Evolutionary conservation across 2,113 vertebrate species (phyloP), one percentile per base, ranked within the genome.

Genomic region (Hoplias malabaricus): DNA sequence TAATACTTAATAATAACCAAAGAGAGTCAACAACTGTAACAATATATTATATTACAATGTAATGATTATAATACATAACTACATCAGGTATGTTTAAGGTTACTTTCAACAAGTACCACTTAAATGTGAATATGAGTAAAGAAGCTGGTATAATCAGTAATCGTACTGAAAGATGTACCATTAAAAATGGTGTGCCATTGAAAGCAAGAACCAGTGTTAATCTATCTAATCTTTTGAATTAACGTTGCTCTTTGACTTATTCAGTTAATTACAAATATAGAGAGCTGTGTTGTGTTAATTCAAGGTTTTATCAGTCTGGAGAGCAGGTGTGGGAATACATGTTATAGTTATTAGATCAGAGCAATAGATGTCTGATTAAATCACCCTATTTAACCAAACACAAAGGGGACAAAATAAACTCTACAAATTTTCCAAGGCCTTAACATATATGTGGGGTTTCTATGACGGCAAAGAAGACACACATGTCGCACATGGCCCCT

Each of bases 401-500:
- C 2, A 56, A 38, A 54, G 0, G 11, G 0, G 50, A 34, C 12
- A 46, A 69, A 53, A 36, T 23, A 53, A 34, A 53, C 19, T 14
- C 48, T 6, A 73, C 42, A 36, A 16, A 33, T 3, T 27, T 48
- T 29, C 33, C 19, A 61, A 62, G 11, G 42, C 40, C n/a, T 62
- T 29, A 27, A 48, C n/a, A 43, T 43, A 43, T 53, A 34, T 34
- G 14, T 29, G 33, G 19, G 56, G 67, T 76, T 71, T 34, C 79
- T 63, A 76, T 70, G 65, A 68, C 54, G 29, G 66, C 68, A 43
- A 12, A 11, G 69, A 43, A 50, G 43, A 23, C 16, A 53, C 65
- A 19, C 40, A 73, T 23, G 57, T 56, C 3, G 8, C 31, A 31
- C 10, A 21, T 40, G 50, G 42, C 42, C 69, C 9, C 42, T 16